These are phyloP conservation scores for Piliocolobus tephrosceles DNA, from an alignment of 2,113 vertebrate genomes.

Conservation along the genomic window DNA sequence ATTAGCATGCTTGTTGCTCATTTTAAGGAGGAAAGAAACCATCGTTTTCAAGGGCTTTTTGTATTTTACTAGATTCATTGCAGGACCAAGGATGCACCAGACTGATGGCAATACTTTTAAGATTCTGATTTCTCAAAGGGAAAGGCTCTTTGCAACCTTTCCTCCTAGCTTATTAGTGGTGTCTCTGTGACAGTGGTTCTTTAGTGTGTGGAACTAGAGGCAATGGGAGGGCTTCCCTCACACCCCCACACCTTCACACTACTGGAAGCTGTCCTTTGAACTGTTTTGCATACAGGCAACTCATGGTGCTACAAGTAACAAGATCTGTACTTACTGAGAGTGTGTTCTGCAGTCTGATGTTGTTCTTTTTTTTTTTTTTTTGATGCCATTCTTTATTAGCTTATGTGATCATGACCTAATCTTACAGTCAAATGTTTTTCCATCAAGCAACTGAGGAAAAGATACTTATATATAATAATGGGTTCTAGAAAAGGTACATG, in stretches of 20 bases:
- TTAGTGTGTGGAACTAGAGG: background rate
- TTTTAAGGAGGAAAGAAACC: background rate
- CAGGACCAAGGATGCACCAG: background rate
- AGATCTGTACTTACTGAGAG: background rate
- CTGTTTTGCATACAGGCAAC: background rate
- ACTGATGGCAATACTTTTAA: background rate
- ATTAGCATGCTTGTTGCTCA: background rate
- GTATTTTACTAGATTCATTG: background rate
- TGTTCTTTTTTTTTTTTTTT: background rate
- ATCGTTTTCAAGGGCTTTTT: background rate
- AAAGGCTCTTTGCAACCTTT: background rate
- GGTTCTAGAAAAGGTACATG: background rate
- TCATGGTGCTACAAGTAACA: background rate
- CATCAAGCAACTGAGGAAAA: background rate
- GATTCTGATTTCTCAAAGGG: background rate
- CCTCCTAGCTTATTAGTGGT: background rate
- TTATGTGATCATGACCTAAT: background rate
- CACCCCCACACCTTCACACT: background rate
- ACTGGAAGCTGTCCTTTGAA: rapidly evolving
- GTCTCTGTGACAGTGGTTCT: background rate
- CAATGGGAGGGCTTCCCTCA: background rate
- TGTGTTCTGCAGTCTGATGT: background rate
- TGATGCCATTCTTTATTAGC: background rate
- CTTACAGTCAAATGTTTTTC: background rate
- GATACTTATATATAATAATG: background rate